phyloP scores from a whole-genome alignment of 2,888 invertebrate genomes.

The Peribatodes rhomboidaria region DNA sequence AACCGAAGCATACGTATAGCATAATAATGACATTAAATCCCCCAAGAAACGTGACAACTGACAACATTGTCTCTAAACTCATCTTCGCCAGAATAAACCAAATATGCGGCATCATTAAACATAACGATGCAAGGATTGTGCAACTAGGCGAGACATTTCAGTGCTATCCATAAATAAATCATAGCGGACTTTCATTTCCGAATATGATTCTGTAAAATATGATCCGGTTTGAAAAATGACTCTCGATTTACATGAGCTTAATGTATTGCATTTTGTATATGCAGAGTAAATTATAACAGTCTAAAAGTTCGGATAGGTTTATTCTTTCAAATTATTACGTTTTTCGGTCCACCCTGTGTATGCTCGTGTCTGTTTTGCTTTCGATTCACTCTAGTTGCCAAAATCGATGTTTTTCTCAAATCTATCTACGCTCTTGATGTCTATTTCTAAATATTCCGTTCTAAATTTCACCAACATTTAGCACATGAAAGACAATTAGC shows the following conservation, averaged over 20 bases:
- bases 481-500: constrained; percentile 19
- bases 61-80: constrained; percentile 3
- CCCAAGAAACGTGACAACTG: constrained; percentile 14
- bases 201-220: constrained; percentile 30
- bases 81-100: constrained; percentile 21
- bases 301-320: not conserved
- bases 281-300: not conserved
- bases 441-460: constrained; percentile 10
- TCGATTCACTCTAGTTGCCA: not conserved
- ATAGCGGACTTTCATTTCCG: constrained; percentile 44
- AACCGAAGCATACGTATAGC: constrained; percentile 7
- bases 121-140: constrained; percentile 38
- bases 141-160: constrained; percentile 35
- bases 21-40: constrained; percentile 3
- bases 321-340: not conserved
- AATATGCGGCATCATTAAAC: constrained; percentile 34
- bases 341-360: not conserved
- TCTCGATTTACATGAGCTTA: constrained; percentile 13
- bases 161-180: constrained; percentile 32
- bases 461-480: constrained; percentile 15
- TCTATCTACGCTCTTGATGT: not conserved
- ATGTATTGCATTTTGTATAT: constrained; percentile 7
- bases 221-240: constrained; percentile 22
- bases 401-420: not conserved
- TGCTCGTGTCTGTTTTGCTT: not conserved